Evolutionary conservation across 2,888 invertebrate genomes (phyloP).

Genomic region (Alcis repandata): DNA sequence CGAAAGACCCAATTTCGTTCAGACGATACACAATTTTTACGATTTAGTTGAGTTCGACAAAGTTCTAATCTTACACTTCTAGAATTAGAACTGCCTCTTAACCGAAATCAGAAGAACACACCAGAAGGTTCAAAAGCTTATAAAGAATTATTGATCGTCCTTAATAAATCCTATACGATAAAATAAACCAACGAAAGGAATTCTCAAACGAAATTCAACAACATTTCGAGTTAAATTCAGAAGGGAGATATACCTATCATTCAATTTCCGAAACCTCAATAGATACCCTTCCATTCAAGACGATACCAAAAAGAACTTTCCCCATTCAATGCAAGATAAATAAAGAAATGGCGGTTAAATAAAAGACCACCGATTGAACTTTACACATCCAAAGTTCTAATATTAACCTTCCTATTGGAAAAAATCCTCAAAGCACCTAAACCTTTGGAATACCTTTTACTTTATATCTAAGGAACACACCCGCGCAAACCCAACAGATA

Average conservation of each 20-base stretch:
- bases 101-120: too few relatives aligned
- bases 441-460: constrained; percentile 48
- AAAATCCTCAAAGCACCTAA: constrained; percentile 38
- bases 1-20: too few relatives aligned
- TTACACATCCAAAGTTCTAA: constrained; percentile 47
- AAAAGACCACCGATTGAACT: constrained; percentile 47
- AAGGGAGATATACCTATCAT: neutral
- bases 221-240: neutral
- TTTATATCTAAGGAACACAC: constrained; percentile 37
- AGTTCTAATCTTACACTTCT: too few relatives aligned
- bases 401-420: constrained; percentile 39
- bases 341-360: constrained; percentile 45
- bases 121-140: too few relatives aligned
- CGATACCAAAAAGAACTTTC: constrained; percentile 19
- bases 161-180: neutral
- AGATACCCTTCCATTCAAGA: constrained; percentile 10
- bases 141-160: neutral
- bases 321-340: constrained; percentile 21
- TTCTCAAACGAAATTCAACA: neutral
- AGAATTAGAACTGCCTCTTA: too few relatives aligned
- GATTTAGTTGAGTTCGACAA: too few relatives aligned
- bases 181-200: neutral
- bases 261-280: constrained; percentile 10
- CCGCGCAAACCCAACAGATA: neutral
- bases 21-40: too few relatives aligned